Conservation (phyloP, 2,888 invertebrate genomes). For the Cremastinae sp. region DNA sequence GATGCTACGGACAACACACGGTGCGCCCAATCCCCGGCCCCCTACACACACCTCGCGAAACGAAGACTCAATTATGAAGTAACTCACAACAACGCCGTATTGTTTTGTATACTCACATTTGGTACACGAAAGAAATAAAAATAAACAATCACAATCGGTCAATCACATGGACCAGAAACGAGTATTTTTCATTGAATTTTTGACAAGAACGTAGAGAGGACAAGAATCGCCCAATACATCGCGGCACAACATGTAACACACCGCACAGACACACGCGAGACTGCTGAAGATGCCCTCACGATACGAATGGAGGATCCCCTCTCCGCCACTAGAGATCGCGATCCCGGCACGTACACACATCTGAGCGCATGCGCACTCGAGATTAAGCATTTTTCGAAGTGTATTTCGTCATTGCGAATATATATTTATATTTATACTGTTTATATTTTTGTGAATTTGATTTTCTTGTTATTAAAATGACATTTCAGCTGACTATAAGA, state of each 20-base stretch:
- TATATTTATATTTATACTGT: too few relatives aligned
- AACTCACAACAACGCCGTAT: constrained; percentile 22
- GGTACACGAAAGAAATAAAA: constrained; percentile 27
- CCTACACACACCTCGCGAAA: constrained; percentile 1
- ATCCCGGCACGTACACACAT: constrained; percentile 64
- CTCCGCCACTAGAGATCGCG: constrained; percentile 53
- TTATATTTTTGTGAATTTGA: too few relatives aligned
- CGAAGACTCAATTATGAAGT: constrained; percentile 17
- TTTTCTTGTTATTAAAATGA: too few relatives aligned
- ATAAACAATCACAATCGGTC: constrained; percentile 30
- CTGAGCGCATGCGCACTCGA: constrained; percentile 55
- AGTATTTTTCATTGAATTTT: constrained; percentile 37
- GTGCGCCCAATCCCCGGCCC: constrained; percentile 7
- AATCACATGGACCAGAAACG: constrained; percentile 34
- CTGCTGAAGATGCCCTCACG: constrained; percentile 46
- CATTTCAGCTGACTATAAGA: too few relatives aligned
- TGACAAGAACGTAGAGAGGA: constrained; percentile 37
- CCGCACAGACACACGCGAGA: constrained; percentile 1
- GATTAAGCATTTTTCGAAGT: constrained; percentile 28
- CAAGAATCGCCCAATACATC: constrained; percentile 29
- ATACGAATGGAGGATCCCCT: constrained; percentile 22
- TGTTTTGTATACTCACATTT: constrained; percentile 35
- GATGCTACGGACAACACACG: constrained; percentile 42
- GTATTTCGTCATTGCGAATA: neutral
- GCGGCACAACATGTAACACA: constrained; percentile 39